Percentiles rank a stretch among this genome's conserved stretches.
These are phyloP conservation scores for Cetonia aurata DNA, from an alignment of 2,888 invertebrate genomes.

Conservation along the genomic window DNA sequence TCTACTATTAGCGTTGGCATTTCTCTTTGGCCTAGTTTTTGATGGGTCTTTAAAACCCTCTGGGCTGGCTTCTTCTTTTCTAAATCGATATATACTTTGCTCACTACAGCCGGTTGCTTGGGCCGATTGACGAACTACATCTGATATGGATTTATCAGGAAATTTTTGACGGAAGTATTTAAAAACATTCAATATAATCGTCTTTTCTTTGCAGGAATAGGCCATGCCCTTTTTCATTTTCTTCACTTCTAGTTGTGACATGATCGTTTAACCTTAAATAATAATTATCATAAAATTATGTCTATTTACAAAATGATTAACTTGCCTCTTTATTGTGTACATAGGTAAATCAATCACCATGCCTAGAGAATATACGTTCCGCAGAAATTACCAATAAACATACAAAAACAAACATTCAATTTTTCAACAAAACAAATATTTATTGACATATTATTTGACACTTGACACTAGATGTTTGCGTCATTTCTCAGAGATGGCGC, in stretches of 20 bases:
- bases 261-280: slow-evolving; percentile 1
- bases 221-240: slow-evolving; percentile 66
- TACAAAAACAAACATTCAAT: no score
- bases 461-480: no score
- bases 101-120: slow-evolving; percentile 66
- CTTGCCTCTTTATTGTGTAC: slow-evolving; percentile 1
- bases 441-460: no score
- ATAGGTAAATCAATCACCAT: neutral
- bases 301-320: neutral
- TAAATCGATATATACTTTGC: slow-evolving; percentile 64
- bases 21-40: slow-evolving; percentile 62
- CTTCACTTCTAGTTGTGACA: slow-evolving; percentile 57
- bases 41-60: slow-evolving; percentile 64
- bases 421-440: no score
- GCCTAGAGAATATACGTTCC: neutral
- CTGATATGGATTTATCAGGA: slow-evolving; percentile 62
- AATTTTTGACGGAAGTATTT: slow-evolving; percentile 62
- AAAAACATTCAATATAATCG: slow-evolving; percentile 65
- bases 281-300: no score
- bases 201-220: slow-evolving; percentile 64
- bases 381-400: no score
- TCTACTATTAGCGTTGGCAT: slow-evolving; percentile 63
- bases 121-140: slow-evolving; percentile 62
- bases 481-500: no score
- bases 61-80: slow-evolving; percentile 64